These are phyloP conservation scores for Camptogramma bilineatum DNA, from an alignment of 2,888 invertebrate species.

Conservation along the genomic window DNA sequence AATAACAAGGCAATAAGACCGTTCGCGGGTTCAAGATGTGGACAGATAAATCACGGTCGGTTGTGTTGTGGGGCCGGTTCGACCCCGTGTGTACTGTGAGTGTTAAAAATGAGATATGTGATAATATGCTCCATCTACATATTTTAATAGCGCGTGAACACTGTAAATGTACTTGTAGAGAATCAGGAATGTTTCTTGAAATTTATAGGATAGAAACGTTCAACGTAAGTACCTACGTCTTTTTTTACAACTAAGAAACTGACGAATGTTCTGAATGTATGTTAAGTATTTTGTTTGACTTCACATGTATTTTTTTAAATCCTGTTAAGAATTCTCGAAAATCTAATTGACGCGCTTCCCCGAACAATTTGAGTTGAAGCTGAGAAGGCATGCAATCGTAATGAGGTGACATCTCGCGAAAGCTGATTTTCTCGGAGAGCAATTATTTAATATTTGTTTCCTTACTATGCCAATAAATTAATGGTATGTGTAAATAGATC, in stretches of 20 bases:
- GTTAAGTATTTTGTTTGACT: not conserved
- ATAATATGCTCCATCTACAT: slow-evolving; percentile 62
- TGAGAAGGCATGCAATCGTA: not conserved
- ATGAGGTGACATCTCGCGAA: not conserved
- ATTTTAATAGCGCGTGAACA: slow-evolving; percentile 56
- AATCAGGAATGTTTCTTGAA: slow-evolving; percentile 14
- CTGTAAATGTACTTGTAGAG: slow-evolving; percentile 46
- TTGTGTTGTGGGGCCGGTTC: slow-evolving; percentile 53
- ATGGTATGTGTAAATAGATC: slow-evolving; percentile 2
- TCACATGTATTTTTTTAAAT: not conserved
- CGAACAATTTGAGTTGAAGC: not conserved
- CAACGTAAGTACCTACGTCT: not conserved
- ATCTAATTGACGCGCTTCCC: not conserved
- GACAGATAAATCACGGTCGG: slow-evolving; percentile 79
- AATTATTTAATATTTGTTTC: not conserved
- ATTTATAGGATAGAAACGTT: slow-evolving; percentile 9
- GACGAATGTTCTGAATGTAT: not conserved
- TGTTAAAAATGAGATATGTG: slow-evolving; percentile 73
- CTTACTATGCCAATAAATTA: not conserved
- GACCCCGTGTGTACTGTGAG: slow-evolving; percentile 63
- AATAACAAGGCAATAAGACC: slow-evolving; percentile 84
- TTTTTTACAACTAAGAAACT: not conserved
- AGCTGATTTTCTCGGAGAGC: not conserved
- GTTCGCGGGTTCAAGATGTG: slow-evolving; percentile 82
- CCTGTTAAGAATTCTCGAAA: not conserved